phyloP scores from a whole-genome alignment of 2,888 invertebrate species.

The Polydrusus tereticollis region DNA sequence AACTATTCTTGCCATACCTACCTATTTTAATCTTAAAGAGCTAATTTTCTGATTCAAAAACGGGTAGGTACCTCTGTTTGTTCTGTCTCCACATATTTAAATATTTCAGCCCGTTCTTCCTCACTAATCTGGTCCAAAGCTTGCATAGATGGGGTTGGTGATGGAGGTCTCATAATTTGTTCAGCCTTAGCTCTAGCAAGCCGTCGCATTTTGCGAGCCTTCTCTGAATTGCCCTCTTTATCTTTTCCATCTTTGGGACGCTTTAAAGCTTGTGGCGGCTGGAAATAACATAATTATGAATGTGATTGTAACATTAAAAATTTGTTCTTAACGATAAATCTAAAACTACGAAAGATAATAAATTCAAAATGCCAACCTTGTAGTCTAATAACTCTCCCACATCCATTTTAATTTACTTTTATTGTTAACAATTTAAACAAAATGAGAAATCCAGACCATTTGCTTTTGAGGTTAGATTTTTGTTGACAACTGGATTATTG shows the following conservation, averaged over 20 bases:
- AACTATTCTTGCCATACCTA: neutral
- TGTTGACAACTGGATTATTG: neutral
- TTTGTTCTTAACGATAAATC: neutral
- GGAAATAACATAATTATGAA: conserved; percentile 30
- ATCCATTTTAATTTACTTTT: conserved; percentile 66
- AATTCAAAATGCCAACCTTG: conserved; percentile 64
- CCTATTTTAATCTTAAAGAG: too few relatives aligned
- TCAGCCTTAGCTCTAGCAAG: conserved; percentile 71
- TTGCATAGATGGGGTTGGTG: conserved; percentile 66
- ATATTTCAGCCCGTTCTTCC: conserved; percentile 83
- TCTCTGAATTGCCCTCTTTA: conserved; percentile 77
- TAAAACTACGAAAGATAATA: neutral
- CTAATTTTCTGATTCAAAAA: too few relatives aligned
- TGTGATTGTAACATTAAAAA: too few relatives aligned
- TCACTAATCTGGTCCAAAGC: conserved; percentile 72
- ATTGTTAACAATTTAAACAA: neutral
- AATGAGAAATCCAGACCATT: neutral
- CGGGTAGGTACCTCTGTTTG: conserved; percentile 74
- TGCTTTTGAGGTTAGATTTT: neutral
- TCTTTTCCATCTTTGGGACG: conserved; percentile 74
- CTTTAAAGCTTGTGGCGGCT: conserved; percentile 89
- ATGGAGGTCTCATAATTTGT: conserved; percentile 67
- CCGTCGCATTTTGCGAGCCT: conserved; percentile 74
- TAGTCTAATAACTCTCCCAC: conserved; percentile 72
- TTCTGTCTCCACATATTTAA: conserved; percentile 87